Evolutionary conservation across 2,113 vertebrate species (phyloP).

Genomic region (Urocolius indicus): DNA sequence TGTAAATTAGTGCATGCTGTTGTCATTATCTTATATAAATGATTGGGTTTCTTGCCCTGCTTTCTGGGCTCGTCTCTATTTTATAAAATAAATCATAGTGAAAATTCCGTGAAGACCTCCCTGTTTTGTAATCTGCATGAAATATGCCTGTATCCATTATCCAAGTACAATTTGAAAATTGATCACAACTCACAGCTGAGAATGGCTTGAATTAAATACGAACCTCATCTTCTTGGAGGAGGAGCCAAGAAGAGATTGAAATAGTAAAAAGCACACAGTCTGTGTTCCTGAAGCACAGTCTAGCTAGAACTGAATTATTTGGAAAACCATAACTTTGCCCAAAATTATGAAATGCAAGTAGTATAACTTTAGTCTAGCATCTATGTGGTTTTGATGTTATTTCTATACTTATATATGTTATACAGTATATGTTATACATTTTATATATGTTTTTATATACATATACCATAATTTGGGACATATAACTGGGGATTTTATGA

Average conservation of each 20-base stretch:
- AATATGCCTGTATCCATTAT: not conserved
- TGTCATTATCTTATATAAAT: conserved; percentile 26
- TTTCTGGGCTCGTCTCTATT: not conserved
- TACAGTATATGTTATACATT: no score
- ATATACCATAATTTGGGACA: not conserved
- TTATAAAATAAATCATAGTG: not conserved
- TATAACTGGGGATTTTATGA: not conserved
- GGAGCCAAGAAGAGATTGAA: not conserved
- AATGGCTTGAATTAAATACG: conserved; percentile 29
- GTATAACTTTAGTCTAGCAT: not conserved
- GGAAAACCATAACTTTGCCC: not conserved
- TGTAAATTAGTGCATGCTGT: not conserved
- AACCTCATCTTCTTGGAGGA: conserved; percentile 29
- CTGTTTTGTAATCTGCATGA: not conserved
- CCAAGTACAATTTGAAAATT: not conserved
- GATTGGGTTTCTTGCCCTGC: not conserved
- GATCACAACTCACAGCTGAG: conserved; percentile 8
- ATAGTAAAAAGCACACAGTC: not conserved
- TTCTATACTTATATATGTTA: not conserved
- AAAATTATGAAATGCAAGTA: not conserved
- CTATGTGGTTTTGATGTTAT: not conserved
- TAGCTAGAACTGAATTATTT: conserved; percentile 8
- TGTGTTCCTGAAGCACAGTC: not conserved
- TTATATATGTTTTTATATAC: not conserved
- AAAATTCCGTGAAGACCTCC: not conserved